Evolutionary conservation across 2,113 vertebrate genomes (phyloP), one percentile per base, ranked within the genome.

Genomic region (Lasiurus borealis): DNA sequence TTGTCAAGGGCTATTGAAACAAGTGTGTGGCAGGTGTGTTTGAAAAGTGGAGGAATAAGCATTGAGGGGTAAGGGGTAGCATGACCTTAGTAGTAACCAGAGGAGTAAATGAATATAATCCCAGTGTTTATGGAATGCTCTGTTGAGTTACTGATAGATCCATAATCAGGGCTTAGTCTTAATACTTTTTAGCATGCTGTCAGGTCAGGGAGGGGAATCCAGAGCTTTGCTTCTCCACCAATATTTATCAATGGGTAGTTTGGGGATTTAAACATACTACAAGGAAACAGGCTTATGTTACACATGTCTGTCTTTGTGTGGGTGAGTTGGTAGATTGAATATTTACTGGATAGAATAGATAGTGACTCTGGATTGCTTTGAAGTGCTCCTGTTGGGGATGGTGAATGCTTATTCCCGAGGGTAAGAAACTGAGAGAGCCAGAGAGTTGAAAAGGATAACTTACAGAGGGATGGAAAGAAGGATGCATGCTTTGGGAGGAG

Each of bases 171-270:
- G 75, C 68, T 96, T 90, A 95, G 46, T 84, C 57, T 81, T 86
- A 62, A 90, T 91, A 76, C 59, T 84, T 84, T 95, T 94, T 88
- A 77, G 71, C 68, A 92, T 59, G 72, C 82, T 85, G 71, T 89
- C 75, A 94, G 84, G 40, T 87, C 90, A 88, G 50, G 50, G 95
- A 85, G 57, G 46, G 72, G 93, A 94, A 96, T 77, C 46, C 85
- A 92, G 48, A 88, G 59, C 57, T 94, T 94, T 85, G 72, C 46
- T 57, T 94, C 72, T 95, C 64, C 76, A 91, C 68, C 94, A 94
- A 93, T 95, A 96, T 90, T 96, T 97, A 90, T 78, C 92, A 82
- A 1, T 57, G 40, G 87, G 54, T 64, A 10, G 83, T 97, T 93
- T 36, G 66, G 44, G 46, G 96, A 96, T 96, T 46, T 88, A 97